Percentiles rank a stretch among this genome's conserved stretches.
phyloP scores from a whole-genome alignment of 2,797 vertebrate species.

The Gobio occitaniae region DNA sequence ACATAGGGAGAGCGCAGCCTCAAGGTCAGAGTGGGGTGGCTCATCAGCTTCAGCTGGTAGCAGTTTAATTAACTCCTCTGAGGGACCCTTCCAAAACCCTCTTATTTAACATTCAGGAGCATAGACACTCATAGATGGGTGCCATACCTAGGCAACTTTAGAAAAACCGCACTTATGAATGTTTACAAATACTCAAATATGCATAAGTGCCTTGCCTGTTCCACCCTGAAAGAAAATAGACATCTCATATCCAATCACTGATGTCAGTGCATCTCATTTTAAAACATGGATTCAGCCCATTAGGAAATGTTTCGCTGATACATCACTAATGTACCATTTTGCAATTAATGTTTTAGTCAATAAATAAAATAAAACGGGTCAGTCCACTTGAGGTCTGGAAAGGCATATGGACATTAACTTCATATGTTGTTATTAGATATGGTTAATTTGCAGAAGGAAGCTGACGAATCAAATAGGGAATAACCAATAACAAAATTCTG shows the following conservation, averaged over 20 bases:
- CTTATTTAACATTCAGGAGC: slow-evolving; percentile 82
- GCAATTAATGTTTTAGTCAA: slow-evolving; percentile 56
- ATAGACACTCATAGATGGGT: slow-evolving; percentile 66
- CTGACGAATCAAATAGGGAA: slow-evolving; percentile 13
- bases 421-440: slow-evolving; percentile 67
- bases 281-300: slow-evolving; percentile 53
- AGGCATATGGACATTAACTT: slow-evolving; percentile 51
- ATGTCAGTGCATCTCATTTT: slow-evolving; percentile 53
- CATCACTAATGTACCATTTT: slow-evolving; percentile 56
- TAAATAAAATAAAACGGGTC: slow-evolving; percentile 60
- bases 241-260: slow-evolving; percentile 54
- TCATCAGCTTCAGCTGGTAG: slow-evolving; percentile 83
- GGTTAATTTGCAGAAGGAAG: slow-evolving; percentile 55
- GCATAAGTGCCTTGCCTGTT: slow-evolving; percentile 27
- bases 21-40: slow-evolving; percentile 83
- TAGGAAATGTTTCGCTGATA: slow-evolving; percentile 62
- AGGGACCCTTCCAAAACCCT: slow-evolving; percentile 79
- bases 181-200: slow-evolving; percentile 42
- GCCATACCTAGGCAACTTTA: slow-evolving; percentile 32
- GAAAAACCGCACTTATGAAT: slow-evolving; percentile 70
- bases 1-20: slow-evolving; percentile 74
- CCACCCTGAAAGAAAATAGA: slow-evolving; percentile 39
- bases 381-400: slow-evolving; percentile 51
- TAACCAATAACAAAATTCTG: neutral
- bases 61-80: slow-evolving; percentile 88